Conservation (phyloP, 2,797 vertebrate species). For the Myiotriccus ornatus region DNA sequence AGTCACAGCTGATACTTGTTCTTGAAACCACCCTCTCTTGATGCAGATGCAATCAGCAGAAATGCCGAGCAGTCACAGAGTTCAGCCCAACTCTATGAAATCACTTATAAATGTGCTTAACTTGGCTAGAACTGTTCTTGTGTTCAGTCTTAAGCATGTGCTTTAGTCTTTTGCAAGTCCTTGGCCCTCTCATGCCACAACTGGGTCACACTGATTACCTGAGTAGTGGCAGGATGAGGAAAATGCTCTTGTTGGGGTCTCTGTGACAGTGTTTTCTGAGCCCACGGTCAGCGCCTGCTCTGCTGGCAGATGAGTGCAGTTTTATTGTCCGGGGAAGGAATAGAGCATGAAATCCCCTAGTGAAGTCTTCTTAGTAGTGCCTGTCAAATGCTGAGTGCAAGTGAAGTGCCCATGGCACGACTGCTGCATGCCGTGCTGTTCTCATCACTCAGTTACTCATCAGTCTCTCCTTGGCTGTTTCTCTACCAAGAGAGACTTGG, state of each 20-base stretch:
- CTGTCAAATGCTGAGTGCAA: background rate
- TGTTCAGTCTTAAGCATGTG: background rate
- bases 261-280: background rate
- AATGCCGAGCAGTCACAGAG: background rate
- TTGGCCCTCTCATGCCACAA: background rate
- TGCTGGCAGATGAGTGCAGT: constrained; percentile 8
- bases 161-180: background rate
- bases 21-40: background rate
- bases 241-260: background rate
- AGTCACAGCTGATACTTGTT: background rate
- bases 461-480: background rate
- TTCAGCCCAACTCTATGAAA: background rate
- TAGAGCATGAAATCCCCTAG: background rate
- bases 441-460: background rate
- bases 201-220: background rate
- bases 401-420: rapidly evolving
- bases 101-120: background rate
- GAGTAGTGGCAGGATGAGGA: background rate
- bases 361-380: background rate
- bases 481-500: background rate
- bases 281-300: background rate
- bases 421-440: background rate
- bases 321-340: background rate
- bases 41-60: constrained; percentile 13
- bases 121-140: background rate